Evolutionary conservation across 2,797 vertebrate genomes (phyloP).

Genomic region (Notoglanidium macrostoma): DNA sequence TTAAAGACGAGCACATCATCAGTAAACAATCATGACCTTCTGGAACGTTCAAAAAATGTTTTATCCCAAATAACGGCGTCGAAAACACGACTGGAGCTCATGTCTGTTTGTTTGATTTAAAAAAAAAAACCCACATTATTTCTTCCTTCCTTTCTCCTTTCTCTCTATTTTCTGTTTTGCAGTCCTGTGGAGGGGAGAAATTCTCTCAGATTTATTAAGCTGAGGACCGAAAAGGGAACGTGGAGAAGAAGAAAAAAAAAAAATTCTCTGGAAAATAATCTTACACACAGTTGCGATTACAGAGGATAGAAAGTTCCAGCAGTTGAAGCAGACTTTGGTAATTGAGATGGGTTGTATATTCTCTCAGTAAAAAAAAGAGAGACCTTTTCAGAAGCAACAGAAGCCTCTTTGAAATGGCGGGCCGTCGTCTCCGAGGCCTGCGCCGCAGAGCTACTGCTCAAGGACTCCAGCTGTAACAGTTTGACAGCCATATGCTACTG

Average conservation of each 20-base stretch:
- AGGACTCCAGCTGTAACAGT: constrained; percentile 55
- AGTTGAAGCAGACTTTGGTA: constrained; percentile 52
- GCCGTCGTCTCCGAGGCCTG: constrained; percentile 65
- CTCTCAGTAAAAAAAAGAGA: constrained; percentile 57
- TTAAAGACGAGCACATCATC: constrained; percentile 49
- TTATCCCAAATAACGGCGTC: constrained; percentile 63
- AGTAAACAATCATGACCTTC: constrained; percentile 63
- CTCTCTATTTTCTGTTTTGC: constrained; percentile 46
- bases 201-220: constrained; percentile 65
- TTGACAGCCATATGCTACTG: constrained; percentile 59
- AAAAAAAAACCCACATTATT: constrained; percentile 10
- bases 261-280: constrained; percentile 49
- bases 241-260: constrained; percentile 20
- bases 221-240: constrained; percentile 46
- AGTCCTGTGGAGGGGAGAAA: constrained; percentile 59
- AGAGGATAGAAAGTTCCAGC: constrained; percentile 46
- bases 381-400: constrained; percentile 57
- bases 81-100: constrained; percentile 66
- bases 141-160: constrained; percentile 8
- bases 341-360: constrained; percentile 63
- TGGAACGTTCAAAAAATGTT: constrained; percentile 61
- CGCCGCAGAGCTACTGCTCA: constrained; percentile 55
- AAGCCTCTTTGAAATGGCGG: constrained; percentile 70
- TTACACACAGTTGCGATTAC: constrained; percentile 48
- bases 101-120: constrained; percentile 26